Evolutionary conservation across 2,888 invertebrate species (phyloP), one percentile per base, ranked within the genome.

Genomic region (Tillus elongatus): DNA sequence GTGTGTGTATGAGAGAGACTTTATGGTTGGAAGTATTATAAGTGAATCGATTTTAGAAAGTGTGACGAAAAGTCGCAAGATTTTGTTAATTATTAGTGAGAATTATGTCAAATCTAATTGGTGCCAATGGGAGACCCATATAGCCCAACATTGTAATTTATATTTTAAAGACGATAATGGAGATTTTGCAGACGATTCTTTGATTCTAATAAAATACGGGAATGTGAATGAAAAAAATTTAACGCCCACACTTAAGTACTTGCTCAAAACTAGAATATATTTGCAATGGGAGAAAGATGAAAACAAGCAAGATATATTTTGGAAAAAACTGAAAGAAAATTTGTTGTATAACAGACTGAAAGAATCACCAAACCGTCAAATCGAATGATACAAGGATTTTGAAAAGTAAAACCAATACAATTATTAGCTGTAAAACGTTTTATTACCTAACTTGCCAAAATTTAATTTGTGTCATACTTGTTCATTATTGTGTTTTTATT

Each of bases 61-160:
- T 53, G 74, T 84, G 40, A 73, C 74, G 15, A 69, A 72, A 37
- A 77, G 79, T 54, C 71, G 74, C 40, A 75, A 74, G 51, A 73
- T 80, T 9, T 66, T 84, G 37, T 61, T 83, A 36, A 64, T 83
- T 6, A 69, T 84, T 32, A 81, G 81, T 37, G 74, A 77, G 49
- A 69, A 72, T 47, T 83, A 81, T 56, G 74, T 79, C 0, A 73
- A 74, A 49, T 79, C 80, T 14, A 77, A 81, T 40, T 84, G 83
- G 83, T 79, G 79, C 53, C 66, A 76, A 24, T 76, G 79, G 73
- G 82, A 82, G 53, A 75, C 79, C 6, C 76, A 78, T 49, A 65
- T 80, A 12, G 79, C 79, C 0, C 77, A 80, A 47, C 73, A 78
- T 51, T 75, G 78, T 45, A 67, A 78, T 37, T 60, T 77, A 38